Percentiles rank a stretch among this genome's conserved stretches.
Conservation (phyloP, 2,113 vertebrate genomes). For the Mobula hypostoma region DNA sequence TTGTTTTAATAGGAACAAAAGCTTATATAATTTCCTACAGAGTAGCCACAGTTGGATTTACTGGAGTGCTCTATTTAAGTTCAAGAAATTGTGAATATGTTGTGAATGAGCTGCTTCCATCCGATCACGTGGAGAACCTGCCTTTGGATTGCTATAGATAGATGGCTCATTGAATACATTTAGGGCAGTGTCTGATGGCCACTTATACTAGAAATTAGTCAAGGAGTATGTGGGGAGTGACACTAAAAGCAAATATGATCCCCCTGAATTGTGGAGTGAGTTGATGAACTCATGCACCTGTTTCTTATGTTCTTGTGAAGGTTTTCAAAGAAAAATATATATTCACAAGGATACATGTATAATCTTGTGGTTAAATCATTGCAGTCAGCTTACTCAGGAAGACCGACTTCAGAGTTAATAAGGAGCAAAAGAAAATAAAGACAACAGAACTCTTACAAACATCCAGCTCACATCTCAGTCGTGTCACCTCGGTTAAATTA, state of each 20-base stretch:
- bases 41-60: neutral
- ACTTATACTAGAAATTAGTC: no score
- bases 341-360: neutral
- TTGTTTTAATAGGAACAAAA: neutral
- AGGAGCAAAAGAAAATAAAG: neutral
- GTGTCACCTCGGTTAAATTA: neutral
- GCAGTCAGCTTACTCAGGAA: neutral
- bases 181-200: no score
- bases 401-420: neutral
- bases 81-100: no score
- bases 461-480: neutral
- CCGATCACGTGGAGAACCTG: neutral
- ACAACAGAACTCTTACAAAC: neutral
- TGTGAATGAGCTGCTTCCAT: neutral
- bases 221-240: no score
- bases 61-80: neutral
- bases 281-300: no score
- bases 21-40: neutral
- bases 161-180: no score
- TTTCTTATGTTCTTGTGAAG: no score
- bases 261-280: no score
- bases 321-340: neutral
- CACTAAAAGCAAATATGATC: no score
- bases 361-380: neutral
- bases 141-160: neutral